Evolutionary conservation across 2,797 vertebrate genomes (phyloP).

Genomic region (Onychomys torridus): DNA sequence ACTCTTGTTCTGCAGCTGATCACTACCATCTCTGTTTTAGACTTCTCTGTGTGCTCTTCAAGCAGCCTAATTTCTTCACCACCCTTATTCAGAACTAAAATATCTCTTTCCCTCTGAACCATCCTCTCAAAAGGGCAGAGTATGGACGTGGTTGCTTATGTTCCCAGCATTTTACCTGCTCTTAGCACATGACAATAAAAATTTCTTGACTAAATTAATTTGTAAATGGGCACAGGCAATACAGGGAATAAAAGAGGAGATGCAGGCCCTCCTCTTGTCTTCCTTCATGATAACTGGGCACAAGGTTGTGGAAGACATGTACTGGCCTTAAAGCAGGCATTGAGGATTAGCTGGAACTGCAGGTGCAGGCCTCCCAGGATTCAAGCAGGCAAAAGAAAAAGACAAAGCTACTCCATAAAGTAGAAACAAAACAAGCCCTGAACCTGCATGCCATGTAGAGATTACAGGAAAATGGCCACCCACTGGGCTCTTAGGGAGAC

Average conservation of each 20-base stretch:
- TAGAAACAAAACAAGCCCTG: conserved; percentile 34
- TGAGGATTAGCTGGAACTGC: neutral
- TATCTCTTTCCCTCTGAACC: conserved; percentile 1
- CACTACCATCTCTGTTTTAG: neutral
- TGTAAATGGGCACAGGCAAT: conserved; percentile 23
- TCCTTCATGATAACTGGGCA: neutral
- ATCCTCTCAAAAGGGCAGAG: neutral
- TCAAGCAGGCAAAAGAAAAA: neutral
- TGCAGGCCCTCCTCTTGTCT: neutral
- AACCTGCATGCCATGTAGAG: neutral
- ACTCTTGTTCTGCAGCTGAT: conserved; percentile 28
- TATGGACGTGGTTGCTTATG: neutral
- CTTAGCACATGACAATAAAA: conserved; percentile 12
- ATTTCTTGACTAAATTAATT: conserved; percentile 46
- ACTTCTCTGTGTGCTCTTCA: conserved; percentile 34
- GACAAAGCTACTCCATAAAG: neutral
- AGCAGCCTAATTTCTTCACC: conserved; percentile 43
- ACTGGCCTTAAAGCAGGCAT: neutral
- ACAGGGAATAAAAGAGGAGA: conserved; percentile 14
- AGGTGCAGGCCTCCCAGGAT: neutral
- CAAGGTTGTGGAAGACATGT: neutral
- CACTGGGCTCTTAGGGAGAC: neutral
- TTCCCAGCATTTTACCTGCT: neutral
- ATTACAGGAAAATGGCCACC: neutral
- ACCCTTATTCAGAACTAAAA: conserved; percentile 13